phyloP scores from a whole-genome alignment of 2,888 invertebrate species.

The Drosophila nr. medialis region DNA sequence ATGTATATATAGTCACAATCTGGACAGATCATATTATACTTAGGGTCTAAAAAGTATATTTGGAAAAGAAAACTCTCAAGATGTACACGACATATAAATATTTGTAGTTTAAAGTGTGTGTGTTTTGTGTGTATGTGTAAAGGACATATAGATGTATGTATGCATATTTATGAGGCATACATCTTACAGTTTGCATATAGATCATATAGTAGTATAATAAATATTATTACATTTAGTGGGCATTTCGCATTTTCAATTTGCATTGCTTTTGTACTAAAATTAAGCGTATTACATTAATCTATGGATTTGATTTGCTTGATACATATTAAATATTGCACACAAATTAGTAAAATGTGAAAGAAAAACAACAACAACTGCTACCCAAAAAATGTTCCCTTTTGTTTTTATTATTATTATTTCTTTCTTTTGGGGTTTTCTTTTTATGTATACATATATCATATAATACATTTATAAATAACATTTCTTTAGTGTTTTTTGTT shows the following conservation, averaged over 20 bases:
- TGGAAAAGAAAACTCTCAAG: slow-evolving; percentile 22
- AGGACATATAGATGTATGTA: slow-evolving; percentile 40
- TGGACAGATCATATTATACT: slow-evolving; percentile 57
- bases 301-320: slow-evolving; percentile 29
- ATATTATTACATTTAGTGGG: slow-evolving; percentile 67
- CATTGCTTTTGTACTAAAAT: slow-evolving; percentile 77
- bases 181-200: slow-evolving; percentile 42
- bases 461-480: slow-evolving; percentile 47
- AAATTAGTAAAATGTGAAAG: slow-evolving; percentile 20
- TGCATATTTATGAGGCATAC: slow-evolving; percentile 20
- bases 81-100: slow-evolving; percentile 37
- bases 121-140: slow-evolving; percentile 34
- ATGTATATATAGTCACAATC: slow-evolving; percentile 61
- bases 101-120: slow-evolving; percentile 28
- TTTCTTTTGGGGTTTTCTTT: neutral
- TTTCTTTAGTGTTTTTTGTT: slow-evolving; percentile 60
- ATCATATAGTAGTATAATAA: slow-evolving; percentile 46
- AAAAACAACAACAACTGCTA: slow-evolving; percentile 29
- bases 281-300: slow-evolving; percentile 72
- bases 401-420: neutral
- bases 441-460: neutral
- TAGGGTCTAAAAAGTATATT: slow-evolving; percentile 45
- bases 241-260: slow-evolving; percentile 42
- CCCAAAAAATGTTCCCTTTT: slow-evolving; percentile 20
- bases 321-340: slow-evolving; percentile 49